Evolutionary conservation across 1,140 invertebrate genomes (phyloP), one percentile per base, ranked within the genome.

Genomic region (Rhizoglyphus robini): DNA sequence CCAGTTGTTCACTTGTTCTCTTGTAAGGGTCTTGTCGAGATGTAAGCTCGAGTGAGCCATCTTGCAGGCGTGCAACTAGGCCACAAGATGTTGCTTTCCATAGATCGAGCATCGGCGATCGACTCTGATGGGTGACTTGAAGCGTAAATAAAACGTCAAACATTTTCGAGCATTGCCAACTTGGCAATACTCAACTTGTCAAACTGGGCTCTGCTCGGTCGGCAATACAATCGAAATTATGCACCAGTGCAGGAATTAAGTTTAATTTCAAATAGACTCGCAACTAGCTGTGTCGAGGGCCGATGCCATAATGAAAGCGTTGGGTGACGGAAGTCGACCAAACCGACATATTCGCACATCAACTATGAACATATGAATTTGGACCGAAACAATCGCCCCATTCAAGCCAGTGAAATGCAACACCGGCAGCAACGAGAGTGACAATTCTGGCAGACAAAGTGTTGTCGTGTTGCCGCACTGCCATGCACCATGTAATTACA

Each of bases 101-200:
- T 18, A 18, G 36, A 41, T 41, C 36, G 36, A 41, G 18, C 36
- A 20, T 54, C 51, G 20, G 8, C 8, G 8, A 54, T 54, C 51
- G 51, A 54, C 8, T 54, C 8, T 54, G 51, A 54, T 54, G 51
- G 51, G 23, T 25, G 31, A 25, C 8, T 32, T 25, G 23, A 54
- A 54, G 51, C 51, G 51, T 54, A 54, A 54, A 54, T 54, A 54
- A 41, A 54, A 54, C 51, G 51, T 54, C 51, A 54, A 54, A 54
- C 51, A 54, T 8, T 18, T 11, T 41, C 36, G 36, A 41, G 18
- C 36, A 41, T 41, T 8, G 36, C 36, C 8, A 54, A 54, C 51
- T 54, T 54, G 51, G 20, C 8, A 54, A 5, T 54, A 46, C 41
- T 54, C 20, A 20, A 54, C 51, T 41, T 54, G 51, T 54, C 51